Conservation (phyloP, 2,888 invertebrate species). For the Iphiclides podalirius region DNA sequence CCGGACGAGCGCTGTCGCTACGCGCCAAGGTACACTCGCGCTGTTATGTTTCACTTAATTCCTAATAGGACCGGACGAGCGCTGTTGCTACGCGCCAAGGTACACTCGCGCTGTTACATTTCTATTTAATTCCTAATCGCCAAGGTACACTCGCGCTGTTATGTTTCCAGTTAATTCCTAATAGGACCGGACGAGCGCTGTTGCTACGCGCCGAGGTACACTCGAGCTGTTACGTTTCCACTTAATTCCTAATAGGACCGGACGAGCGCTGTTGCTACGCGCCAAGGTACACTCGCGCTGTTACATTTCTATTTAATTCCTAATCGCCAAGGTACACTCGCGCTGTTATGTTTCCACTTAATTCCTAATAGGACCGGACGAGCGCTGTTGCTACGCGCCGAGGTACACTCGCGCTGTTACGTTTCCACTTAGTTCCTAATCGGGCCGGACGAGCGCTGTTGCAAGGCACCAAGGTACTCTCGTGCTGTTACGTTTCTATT, state of each 20-base stretch:
- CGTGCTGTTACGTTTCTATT: no score
- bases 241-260: no score
- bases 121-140: no score
- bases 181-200: no score
- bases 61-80: not conserved
- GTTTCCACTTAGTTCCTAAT: not conserved
- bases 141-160: no score
- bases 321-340: constrained; percentile 83
- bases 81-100: not conserved
- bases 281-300: constrained; percentile 85
- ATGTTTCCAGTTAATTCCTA: no score
- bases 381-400: constrained; percentile 91
- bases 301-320: not conserved
- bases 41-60: not conserved
- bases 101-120: no score
- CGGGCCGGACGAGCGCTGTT: no score
- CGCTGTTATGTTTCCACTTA: not conserved
- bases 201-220: no score
- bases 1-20: constrained; percentile 90
- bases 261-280: constrained; percentile 91
- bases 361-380: constrained; percentile 72
- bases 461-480: no score
- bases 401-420: constrained; percentile 81
- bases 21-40: constrained; percentile 86
- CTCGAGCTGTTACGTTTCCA: no score